Percentiles rank a stretch among this genome's conserved stretches.
These are phyloP conservation scores for Brachionus koreanus DNA, from an alignment of 1,140 invertebrate species.

Conservation along the genomic window DNA sequence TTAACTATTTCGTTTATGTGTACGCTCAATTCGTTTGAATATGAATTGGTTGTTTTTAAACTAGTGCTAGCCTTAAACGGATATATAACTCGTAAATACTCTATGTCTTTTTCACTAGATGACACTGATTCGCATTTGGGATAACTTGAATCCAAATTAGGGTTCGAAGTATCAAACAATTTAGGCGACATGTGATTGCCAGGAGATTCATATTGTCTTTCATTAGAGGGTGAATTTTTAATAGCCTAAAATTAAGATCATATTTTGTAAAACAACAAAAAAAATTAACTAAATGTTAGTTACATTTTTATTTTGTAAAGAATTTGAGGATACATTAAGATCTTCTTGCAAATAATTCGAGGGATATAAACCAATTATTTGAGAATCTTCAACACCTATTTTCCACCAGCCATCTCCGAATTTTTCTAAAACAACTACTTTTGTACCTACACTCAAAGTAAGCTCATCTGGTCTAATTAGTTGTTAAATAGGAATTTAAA, in stretches of 20 bases:
- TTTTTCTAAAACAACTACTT: constrained; percentile 92
- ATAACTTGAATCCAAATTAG: constrained; percentile 28
- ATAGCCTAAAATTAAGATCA: background rate
- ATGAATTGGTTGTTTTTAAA: constrained; percentile 27
- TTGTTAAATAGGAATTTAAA: constrained; percentile 66
- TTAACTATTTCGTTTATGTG: constrained; percentile 11
- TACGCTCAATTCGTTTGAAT: background rate
- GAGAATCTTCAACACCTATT: background rate
- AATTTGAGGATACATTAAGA: background rate
- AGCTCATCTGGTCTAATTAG: constrained; percentile 94
- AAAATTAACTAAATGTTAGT: background rate
- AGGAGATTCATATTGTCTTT: background rate
- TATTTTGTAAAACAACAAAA: background rate
- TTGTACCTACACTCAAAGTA: constrained; percentile 64
- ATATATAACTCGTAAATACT: constrained; percentile 20
- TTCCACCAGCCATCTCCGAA: constrained; percentile 99
- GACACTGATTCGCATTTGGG: constrained; percentile 28
- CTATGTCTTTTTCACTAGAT: constrained; percentile 11
- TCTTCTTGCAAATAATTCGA: constrained; percentile 2
- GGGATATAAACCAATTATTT: background rate
- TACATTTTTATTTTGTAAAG: constrained; percentile 21
- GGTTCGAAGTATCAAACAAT: background rate
- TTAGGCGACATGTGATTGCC: background rate
- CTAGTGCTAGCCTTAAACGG: background rate
- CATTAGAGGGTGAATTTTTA: background rate